Evolutionary conservation across 2,888 invertebrate species (phyloP).

Genomic region (Maniola hyperantus): DNA sequence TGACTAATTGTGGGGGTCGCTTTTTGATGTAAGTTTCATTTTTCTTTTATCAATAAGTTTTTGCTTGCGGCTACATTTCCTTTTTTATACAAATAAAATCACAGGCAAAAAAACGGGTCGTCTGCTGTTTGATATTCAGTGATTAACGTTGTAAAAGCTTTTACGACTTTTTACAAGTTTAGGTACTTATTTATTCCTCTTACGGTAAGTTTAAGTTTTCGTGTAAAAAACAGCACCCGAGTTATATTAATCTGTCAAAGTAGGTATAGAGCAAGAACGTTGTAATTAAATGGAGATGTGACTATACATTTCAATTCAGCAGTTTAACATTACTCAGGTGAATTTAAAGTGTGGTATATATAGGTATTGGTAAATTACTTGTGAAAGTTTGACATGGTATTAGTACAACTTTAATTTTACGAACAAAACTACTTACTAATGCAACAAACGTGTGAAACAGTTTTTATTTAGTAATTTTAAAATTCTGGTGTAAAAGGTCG

Average conservation of each 20-base stretch:
- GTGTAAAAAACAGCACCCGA: no score
- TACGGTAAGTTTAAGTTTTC: not conserved
- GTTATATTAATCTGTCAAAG: no score
- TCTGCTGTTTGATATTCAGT: not conserved
- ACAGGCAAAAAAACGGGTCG: not conserved
- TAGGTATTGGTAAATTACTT: no score
- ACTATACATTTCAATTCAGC: no score
- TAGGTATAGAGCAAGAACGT: no score
- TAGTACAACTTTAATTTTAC: not conserved
- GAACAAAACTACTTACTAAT: no score
- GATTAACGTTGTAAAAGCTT: not conserved
- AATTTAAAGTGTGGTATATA: no score
- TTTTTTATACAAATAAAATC: not conserved
- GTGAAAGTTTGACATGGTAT: not conserved
- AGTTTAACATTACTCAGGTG: no score
- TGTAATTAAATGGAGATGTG: no score
- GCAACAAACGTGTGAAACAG: no score
- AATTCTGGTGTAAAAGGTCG: not conserved
- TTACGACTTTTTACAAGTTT: not conserved
- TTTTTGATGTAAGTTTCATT: constrained; percentile 9
- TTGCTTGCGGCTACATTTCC: constrained; percentile 1
- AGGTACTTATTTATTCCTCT: not conserved
- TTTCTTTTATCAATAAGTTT: constrained; percentile 6
- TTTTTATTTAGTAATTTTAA: not conserved
- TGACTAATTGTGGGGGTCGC: not conserved